phyloP scores from a whole-genome alignment of 1,140 invertebrate genomes.

The Eupristina koningsbergeri region DNA sequence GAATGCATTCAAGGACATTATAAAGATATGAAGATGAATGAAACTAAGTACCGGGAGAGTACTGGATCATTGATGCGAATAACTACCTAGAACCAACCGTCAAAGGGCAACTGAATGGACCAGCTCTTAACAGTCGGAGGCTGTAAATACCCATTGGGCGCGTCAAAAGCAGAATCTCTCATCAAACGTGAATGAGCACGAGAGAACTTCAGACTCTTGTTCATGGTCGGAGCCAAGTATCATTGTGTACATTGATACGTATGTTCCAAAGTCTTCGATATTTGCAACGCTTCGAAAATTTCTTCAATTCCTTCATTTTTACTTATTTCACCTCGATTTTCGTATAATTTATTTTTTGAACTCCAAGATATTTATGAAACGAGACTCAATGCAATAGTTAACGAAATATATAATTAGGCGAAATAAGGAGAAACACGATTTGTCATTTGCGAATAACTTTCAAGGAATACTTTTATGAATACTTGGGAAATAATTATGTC shows the following conservation, averaged over 20 bases:
- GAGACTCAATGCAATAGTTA: too few species aligned
- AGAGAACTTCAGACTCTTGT: constrained; percentile 6
- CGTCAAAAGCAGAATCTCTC: constrained; percentile 21
- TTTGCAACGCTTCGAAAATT: neutral
- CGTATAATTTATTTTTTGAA: too few species aligned
- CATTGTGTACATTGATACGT: constrained; percentile 5
- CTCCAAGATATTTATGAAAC: too few species aligned
- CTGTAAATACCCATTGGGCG: constrained; percentile 32
- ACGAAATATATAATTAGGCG: too few species aligned
- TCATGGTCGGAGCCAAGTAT: neutral
- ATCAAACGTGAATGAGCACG: constrained; percentile 5
- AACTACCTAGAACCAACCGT: neutral
- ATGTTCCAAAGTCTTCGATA: neutral
- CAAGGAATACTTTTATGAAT: too few species aligned
- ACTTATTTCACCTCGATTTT: neutral
- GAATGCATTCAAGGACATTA: neutral
- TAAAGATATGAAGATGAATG: neutral
- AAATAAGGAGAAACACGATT: too few species aligned
- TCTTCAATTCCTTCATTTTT: neutral
- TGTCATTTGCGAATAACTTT: too few species aligned
- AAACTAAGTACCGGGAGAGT: neutral
- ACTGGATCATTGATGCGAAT: neutral
- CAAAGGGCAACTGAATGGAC: constrained; percentile 42
- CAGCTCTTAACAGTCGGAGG: neutral
- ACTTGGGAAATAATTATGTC: too few species aligned